phyloP scores from a whole-genome alignment of 2,888 invertebrate species.

The Microctonus brassicae region DNA sequence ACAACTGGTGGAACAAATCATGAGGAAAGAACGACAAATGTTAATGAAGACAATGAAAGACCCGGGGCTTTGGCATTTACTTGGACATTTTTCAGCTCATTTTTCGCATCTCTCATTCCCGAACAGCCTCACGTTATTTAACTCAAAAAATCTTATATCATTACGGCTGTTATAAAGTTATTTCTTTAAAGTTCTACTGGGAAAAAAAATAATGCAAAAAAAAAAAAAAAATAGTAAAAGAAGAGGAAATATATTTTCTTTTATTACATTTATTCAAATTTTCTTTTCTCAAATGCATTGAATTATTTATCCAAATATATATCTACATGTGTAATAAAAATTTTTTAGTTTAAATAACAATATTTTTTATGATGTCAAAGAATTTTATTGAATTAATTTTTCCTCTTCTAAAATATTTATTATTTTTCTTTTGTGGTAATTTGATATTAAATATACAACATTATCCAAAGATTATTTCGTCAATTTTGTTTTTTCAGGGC shows the following conservation, averaged over 20 bases:
- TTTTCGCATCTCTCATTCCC: conserved; percentile 94
- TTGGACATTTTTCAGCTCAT: conserved; percentile 92
- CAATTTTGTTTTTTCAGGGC: not conserved
- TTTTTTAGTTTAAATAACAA: not conserved
- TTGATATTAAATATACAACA: not conserved
- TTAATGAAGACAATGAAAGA: conserved; percentile 69
- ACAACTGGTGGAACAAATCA: conserved; percentile 46
- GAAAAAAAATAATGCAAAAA: not conserved
- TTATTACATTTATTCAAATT: not conserved
- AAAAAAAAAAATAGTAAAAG: not conserved
- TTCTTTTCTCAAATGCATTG: not conserved
- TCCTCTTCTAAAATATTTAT: not conserved
- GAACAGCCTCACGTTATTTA: conserved; percentile 81
- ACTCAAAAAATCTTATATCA: conserved; percentile 27
- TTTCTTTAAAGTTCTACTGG: not conserved
- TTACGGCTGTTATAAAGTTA: not conserved
- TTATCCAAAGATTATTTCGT: not conserved
- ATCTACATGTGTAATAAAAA: conserved; percentile 1
- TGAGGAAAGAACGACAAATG: conserved; percentile 61
- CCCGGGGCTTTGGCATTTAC: conserved; percentile 81
- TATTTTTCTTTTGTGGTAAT: not conserved
- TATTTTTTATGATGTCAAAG: not conserved
- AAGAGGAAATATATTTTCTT: not conserved
- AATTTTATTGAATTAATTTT: not conserved
- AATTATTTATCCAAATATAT: not conserved